Evolutionary conservation across 1,140 invertebrate genomes (phyloP), one percentile per base, ranked within the genome.

Genomic region (Bombus ignitus): DNA sequence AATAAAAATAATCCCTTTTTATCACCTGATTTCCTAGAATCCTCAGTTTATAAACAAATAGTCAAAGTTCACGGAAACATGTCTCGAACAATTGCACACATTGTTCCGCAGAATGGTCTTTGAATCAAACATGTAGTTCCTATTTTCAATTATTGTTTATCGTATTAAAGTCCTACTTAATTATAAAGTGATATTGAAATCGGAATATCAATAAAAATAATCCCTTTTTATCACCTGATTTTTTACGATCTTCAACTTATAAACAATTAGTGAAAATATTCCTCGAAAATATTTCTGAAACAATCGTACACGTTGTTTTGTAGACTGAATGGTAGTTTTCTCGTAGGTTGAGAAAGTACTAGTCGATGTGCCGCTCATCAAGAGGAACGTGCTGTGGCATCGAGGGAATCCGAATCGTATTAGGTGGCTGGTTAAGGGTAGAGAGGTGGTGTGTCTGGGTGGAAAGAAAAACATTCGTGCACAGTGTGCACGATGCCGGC

Each of bases 401-500:
- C 59, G 53, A 57, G 70, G 39, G 42, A 62, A 85, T 84, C 42
- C 47, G 71, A 75, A 81, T 82, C 71, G 84, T 86, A 82, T 86
- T 86, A 86, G 71, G 37, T 22, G n/a, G 42, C 42, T 47, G 39
- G 72, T n/a, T 73, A 39, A 37, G 25, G 28, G 22, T 13, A 62
- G 59, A n/a, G 28, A 13, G 59, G 42, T 39, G 8, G 37, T 25
- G 6, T 28, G 44, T 39, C 13, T 44, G 32, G 37, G 35, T n/a
- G 77, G 83, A 81, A 88, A 88, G 65, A 62, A 88, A 85, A 59
- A 68, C 53, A 85, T 87, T 75, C 72, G 72, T 70, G 39, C 66
- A 18, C 66, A 18, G 57, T 81, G 57, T 85, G 42, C 77, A 42
- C 10, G 83, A 85, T 81, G 83, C 57, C 28, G 25, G n/a, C 3